phyloP scores from a whole-genome alignment of 2,888 invertebrate species.

The Capitulum mitella region DNA sequence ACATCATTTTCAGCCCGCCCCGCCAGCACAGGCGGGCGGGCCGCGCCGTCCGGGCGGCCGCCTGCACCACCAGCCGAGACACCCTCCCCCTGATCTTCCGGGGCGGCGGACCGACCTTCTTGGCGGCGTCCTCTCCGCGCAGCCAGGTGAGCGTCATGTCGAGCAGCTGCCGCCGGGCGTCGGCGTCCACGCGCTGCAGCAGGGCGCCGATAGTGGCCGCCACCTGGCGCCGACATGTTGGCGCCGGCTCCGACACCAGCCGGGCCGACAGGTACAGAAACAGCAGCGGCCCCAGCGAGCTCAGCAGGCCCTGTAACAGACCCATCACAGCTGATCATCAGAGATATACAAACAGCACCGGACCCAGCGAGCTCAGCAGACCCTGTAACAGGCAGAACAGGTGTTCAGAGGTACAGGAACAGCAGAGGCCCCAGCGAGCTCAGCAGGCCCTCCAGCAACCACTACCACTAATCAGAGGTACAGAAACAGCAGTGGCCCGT shows the following conservation, averaged over 20 bases:
- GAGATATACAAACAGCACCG: constrained; percentile 19
- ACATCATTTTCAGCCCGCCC: too few species aligned
- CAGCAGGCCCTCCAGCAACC: neutral
- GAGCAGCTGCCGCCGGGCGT: constrained; percentile 61
- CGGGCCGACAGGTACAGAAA: constrained; percentile 67
- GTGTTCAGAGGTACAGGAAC: too few species aligned
- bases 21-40: too few species aligned
- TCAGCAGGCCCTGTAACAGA: constrained; percentile 52
- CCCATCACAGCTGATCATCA: neutral
- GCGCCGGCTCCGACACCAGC: constrained; percentile 72
- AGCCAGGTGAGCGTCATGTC: constrained; percentile 63
- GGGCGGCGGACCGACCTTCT: too few species aligned
- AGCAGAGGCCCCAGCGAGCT: neutral
- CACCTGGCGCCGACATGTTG: constrained; percentile 63
- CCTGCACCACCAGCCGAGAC: too few species aligned
- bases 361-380: neutral
- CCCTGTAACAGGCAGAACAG: neutral
- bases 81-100: too few species aligned
- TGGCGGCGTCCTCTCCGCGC: constrained; percentile 53
- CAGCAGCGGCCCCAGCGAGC: constrained; percentile 57
- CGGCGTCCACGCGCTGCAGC: constrained; percentile 48
- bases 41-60: too few species aligned
- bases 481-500: too few species aligned
- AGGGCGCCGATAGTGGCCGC: constrained; percentile 65
- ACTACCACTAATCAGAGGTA: too few species aligned